A percentile compares a stretch with the other conserved stretches of the same genome.
phyloP scores from a whole-genome alignment of 2,797 vertebrate species.

The Sparidentex hasta region DNA sequence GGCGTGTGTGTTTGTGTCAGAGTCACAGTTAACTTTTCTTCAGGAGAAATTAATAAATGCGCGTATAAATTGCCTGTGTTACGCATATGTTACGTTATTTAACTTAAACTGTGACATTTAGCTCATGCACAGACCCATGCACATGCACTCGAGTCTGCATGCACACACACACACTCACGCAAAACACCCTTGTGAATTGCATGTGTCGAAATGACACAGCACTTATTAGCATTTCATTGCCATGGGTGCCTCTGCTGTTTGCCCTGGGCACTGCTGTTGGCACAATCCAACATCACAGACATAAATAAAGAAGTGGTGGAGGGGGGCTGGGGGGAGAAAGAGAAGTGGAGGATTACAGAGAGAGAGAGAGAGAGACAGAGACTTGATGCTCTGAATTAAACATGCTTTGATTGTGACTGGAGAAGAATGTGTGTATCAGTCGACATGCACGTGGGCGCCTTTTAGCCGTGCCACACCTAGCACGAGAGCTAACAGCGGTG shows the following conservation, averaged over 20 bases:
- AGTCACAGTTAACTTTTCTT: background rate
- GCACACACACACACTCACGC: background rate
- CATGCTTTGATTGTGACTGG: conserved; percentile 59
- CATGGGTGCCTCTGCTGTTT: conserved; percentile 74
- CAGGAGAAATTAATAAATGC: background rate
- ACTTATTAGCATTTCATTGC: conserved; percentile 76
- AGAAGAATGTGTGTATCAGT: conserved; percentile 32
- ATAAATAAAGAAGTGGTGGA: conserved; percentile 61
- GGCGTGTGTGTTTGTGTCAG: background rate
- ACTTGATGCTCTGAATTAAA: conserved; percentile 62
- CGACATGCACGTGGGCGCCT: conserved; percentile 41
- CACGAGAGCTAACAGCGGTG: conserved; percentile 35
- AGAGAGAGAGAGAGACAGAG: conserved; percentile 6
- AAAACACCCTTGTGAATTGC: conserved; percentile 37
- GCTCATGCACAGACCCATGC: background rate
- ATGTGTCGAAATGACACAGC: conserved; percentile 78
- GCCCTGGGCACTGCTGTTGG: conserved; percentile 77
- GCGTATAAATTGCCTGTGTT: background rate
- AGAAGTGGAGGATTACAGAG: conserved; percentile 4
- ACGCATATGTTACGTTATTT: background rate
- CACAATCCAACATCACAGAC: conserved; percentile 73
- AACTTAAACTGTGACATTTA: conserved; percentile 2
- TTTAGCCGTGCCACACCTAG: conserved; percentile 54
- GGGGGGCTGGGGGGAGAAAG: conserved; percentile 1
- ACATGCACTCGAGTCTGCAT: background rate